phyloP scores from a whole-genome alignment of 2,113 vertebrate species.

The Nothobranchius furzeri region DNA sequence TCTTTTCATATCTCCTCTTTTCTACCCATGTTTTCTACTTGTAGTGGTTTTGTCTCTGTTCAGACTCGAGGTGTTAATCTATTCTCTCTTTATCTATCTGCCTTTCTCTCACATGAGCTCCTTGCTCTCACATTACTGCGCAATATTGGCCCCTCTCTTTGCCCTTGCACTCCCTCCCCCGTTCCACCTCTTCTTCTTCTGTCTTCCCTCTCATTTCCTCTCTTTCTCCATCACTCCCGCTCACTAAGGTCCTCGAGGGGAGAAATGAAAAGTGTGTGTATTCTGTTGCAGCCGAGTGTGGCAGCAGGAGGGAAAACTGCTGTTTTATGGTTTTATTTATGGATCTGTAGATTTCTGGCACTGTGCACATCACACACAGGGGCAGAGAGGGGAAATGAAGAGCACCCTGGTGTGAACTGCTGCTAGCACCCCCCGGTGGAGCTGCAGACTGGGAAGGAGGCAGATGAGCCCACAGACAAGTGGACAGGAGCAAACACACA shows the following conservation, averaged over 20 bases:
- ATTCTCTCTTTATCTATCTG: conserved; percentile 27
- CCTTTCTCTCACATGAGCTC: conserved; percentile 19
- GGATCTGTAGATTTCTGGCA: conserved; percentile 57
- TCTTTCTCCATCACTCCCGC: conserved; percentile 10
- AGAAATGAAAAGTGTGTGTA: conserved; percentile 59
- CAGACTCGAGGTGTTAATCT: conserved; percentile 39
- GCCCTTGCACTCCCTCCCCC: conserved; percentile 12
- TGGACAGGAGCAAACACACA: too few species aligned
- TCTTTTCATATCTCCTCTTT: conserved; percentile 37
- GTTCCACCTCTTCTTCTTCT: background rate
- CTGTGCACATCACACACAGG: conserved; percentile 54
- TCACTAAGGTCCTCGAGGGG: conserved; percentile 44
- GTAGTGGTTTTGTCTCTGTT: conserved; percentile 20
- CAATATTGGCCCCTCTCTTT: conserved; percentile 6
- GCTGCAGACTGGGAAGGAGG: conserved; percentile 21
- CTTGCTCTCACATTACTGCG: conserved; percentile 5
- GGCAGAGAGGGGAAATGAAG: conserved; percentile 40
- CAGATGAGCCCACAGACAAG: conserved; percentile 1
- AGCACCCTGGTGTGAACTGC: conserved; percentile 45
- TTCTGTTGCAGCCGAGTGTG: conserved; percentile 53
- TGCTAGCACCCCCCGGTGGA: conserved; percentile 41
- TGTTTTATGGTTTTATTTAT: conserved; percentile 71
- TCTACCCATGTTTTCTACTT: conserved; percentile 11
- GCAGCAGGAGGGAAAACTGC: conserved; percentile 56
- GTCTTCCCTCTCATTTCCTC: conserved; percentile 21